Conservation (phyloP, 2,113 vertebrate genomes). For the Nicator chloris region DNA sequence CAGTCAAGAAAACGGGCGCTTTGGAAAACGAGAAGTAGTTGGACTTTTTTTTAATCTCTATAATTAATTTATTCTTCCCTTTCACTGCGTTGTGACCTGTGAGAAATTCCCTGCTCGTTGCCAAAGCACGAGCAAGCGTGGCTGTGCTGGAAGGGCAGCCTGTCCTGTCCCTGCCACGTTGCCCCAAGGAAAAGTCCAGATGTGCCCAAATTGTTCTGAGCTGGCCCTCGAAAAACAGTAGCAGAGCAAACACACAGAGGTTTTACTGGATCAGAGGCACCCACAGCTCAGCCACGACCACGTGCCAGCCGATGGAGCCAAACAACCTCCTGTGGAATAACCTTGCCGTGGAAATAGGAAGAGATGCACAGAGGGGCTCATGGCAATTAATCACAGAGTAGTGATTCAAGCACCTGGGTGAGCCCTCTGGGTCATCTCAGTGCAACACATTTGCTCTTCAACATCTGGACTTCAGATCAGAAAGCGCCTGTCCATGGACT, state of each 20-base stretch:
- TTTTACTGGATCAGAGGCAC: neutral
- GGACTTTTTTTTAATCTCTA: neutral
- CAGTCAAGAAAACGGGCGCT: constrained; percentile 58
- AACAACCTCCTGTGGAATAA: neutral
- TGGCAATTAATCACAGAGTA: neutral
- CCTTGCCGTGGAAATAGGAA: neutral
- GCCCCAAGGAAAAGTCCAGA: neutral
- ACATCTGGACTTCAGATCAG: neutral
- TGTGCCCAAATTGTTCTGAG: neutral
- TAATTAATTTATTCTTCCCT: neutral
- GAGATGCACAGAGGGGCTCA: neutral
- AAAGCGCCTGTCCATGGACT: rapidly evolving
- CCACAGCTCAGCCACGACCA: rapidly evolving
- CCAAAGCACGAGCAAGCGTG: rapidly evolving
- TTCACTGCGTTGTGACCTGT: neutral
- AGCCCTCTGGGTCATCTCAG: neutral
- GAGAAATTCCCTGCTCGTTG: neutral
- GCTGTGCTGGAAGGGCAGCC: neutral
- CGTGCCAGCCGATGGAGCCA: rapidly evolving
- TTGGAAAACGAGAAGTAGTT: constrained; percentile 33
- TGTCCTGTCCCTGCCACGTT: neutral
- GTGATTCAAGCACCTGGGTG: neutral
- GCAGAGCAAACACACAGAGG: neutral
- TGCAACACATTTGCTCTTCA: neutral
- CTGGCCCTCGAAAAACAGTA: neutral